A percentile compares a stretch with the other conserved stretches of the same genome.
Evolutionary conservation across 1,140 invertebrate genomes (phyloP).

Genomic region (Odontomachus brunneus): DNA sequence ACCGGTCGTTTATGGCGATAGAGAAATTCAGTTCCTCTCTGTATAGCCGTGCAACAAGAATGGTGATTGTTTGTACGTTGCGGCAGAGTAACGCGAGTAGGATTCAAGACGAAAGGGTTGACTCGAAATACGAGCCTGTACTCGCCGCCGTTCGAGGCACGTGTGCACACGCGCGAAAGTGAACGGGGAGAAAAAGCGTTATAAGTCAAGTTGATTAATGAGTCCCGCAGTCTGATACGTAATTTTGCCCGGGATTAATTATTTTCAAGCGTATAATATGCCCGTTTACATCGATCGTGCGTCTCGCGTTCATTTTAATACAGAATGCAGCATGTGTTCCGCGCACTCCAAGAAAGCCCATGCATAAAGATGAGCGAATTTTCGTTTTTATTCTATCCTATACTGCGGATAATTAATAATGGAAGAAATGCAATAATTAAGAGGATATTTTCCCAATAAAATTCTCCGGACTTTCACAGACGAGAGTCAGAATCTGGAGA

Average conservation of each 20-base stretch:
- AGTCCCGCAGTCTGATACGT: slow-evolving; percentile 22
- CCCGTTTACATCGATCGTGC: slow-evolving; percentile 28
- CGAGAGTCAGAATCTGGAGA: background rate
- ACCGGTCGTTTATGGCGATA: background rate
- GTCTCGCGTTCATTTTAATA: slow-evolving; percentile 26
- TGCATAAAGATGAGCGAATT: slow-evolving; percentile 38
- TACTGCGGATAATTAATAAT: background rate
- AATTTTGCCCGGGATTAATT: slow-evolving; percentile 53
- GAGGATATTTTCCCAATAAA: background rate
- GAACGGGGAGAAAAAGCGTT: slow-evolving; percentile 35
- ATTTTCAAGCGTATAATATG: slow-evolving; percentile 54
- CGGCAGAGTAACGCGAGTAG: too few relatives aligned
- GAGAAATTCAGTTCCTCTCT: too few relatives aligned
- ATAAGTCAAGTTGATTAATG: slow-evolving; percentile 42
- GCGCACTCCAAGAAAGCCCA: slow-evolving; percentile 10
- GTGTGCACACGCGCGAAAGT: background rate
- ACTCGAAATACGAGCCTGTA: background rate
- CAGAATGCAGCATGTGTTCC: background rate
- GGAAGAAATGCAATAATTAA: slow-evolving; percentile 15
- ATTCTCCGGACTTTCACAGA: background rate
- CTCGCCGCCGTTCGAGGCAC: slow-evolving; percentile 5
- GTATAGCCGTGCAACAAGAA: background rate
- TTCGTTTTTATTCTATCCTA: background rate
- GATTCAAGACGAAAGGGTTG: background rate
- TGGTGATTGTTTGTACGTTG: background rate